These are phyloP conservation scores for Dinomys branickii DNA, from an alignment of 2,113 vertebrate genomes.

Conservation along the genomic window DNA sequence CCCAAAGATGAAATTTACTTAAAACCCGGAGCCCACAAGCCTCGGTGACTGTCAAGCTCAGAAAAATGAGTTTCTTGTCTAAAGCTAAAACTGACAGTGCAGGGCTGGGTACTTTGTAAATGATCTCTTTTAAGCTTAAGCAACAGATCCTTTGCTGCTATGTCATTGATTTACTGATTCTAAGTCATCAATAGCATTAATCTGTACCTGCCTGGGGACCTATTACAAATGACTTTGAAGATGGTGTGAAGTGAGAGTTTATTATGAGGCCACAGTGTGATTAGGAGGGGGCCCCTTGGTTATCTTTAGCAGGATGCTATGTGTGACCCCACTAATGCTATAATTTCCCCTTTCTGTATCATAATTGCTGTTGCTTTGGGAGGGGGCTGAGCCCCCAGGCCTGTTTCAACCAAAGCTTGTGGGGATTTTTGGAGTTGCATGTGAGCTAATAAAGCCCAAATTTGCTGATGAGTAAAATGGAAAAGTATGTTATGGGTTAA, in stretches of 20 bases:
- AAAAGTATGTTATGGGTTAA: slow-evolving; percentile 88
- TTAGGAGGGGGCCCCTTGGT: not conserved
- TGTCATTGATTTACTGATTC: slow-evolving; percentile 73
- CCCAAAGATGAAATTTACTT: slow-evolving; percentile 60
- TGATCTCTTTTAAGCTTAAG: slow-evolving; percentile 48
- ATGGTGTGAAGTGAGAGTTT: slow-evolving; percentile 17
- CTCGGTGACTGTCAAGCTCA: slow-evolving; percentile 25
- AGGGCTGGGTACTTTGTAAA: slow-evolving; percentile 42
- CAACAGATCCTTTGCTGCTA: slow-evolving; percentile 57
- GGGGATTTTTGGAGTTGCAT: slow-evolving; percentile 13
- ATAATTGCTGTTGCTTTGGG: not conserved
- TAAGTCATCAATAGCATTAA: slow-evolving; percentile 73
- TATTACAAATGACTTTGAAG: slow-evolving; percentile 72
- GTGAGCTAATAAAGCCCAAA: slow-evolving; percentile 81
- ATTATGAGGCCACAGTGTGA: not conserved
- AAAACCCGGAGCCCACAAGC: slow-evolving; percentile 52
- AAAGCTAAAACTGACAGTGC: slow-evolving; percentile 49
- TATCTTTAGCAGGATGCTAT: not conserved
- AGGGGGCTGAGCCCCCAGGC: slow-evolving; percentile 7
- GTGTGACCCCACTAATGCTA: not conserved
- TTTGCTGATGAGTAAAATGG: slow-evolving; percentile 83
- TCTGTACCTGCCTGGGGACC: slow-evolving; percentile 69
- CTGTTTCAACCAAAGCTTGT: not conserved
- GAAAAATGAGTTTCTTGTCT: slow-evolving; percentile 67
- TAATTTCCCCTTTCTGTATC: not conserved